Conservation (phyloP, 2,888 invertebrate genomes). For the Dolichomitus sp. region DNA sequence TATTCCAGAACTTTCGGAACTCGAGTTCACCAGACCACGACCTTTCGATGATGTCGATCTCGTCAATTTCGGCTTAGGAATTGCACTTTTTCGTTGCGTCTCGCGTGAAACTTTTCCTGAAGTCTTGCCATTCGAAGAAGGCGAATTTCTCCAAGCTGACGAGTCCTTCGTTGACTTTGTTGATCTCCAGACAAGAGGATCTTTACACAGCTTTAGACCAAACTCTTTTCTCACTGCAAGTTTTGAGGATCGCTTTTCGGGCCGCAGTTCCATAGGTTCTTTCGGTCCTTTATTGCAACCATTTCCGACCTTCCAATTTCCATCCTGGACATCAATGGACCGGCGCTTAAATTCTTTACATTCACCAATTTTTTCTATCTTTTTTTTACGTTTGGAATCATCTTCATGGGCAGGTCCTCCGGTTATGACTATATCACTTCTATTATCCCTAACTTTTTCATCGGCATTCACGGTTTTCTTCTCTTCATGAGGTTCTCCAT, state of each 20-base stretch:
- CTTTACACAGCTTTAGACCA: conserved; percentile 73
- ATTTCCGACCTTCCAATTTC: conserved; percentile 18
- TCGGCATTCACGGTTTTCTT: background rate
- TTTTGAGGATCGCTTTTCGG: conserved; percentile 59
- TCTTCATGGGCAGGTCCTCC: background rate
- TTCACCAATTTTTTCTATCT: conserved; percentile 5
- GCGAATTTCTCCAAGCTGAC: conserved; percentile 68
- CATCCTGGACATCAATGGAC: conserved; percentile 20
- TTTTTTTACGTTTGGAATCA: background rate
- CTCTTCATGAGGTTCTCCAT: background rate
- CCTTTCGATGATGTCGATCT: conserved; percentile 62
- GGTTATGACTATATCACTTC: background rate
- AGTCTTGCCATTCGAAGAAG: conserved; percentile 6
- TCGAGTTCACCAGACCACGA: conserved; percentile 78
- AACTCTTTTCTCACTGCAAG: conserved; percentile 71
- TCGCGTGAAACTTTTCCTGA: conserved; percentile 20
- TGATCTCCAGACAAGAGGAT: conserved; percentile 62
- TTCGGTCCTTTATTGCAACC: background rate
- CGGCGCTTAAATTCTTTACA: conserved; percentile 2
- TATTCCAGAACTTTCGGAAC: conserved; percentile 82
- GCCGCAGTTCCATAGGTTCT: conserved; percentile 22
- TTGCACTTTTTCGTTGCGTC: conserved; percentile 70
- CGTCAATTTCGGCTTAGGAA: conserved; percentile 73
- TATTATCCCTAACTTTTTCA: conserved; percentile 15
- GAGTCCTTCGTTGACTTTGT: conserved; percentile 63